A percentile compares a stretch with the other conserved stretches of the same genome.
Evolutionary conservation across 2,797 vertebrate genomes (phyloP).

Genomic region (Hozukius guyotensis): DNA sequence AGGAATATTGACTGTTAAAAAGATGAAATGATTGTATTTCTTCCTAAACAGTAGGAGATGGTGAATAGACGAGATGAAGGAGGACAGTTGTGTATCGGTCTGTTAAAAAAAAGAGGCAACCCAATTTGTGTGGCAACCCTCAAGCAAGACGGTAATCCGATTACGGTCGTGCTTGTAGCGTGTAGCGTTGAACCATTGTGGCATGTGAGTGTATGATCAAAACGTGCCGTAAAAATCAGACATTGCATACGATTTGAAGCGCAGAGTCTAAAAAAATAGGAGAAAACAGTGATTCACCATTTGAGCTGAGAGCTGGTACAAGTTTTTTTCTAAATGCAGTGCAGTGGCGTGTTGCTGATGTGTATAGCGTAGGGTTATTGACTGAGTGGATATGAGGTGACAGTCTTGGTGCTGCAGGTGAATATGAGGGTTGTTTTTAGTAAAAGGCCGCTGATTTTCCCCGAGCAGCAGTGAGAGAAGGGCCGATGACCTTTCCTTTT

Average conservation of each 20-base stretch:
- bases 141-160: not conserved
- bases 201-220: not conserved
- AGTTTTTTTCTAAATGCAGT: not conserved
- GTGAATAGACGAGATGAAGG: not conserved
- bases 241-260: not conserved
- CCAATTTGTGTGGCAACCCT: not conserved
- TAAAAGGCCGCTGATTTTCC: slow-evolving; percentile 15
- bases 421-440: slow-evolving; percentile 14
- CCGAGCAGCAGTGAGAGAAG: slow-evolving; percentile 27
- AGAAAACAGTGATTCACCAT: not conserved
- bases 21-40: slow-evolving; percentile 61
- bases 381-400: slow-evolving; percentile 8
- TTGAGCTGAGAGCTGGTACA: not conserved
- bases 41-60: not conserved
- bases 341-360: not conserved
- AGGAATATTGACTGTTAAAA: slow-evolving; percentile 49
- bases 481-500: slow-evolving; percentile 18
- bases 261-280: not conserved
- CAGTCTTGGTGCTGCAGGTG: slow-evolving; percentile 13
- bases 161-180: not conserved
- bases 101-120: not conserved
- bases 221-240: not conserved
- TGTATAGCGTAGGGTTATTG: not conserved
- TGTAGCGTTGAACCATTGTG: not conserved
- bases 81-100: not conserved